phyloP scores from a whole-genome alignment of 1,140 invertebrate genomes.

The Euborellia annulipes region DNA sequence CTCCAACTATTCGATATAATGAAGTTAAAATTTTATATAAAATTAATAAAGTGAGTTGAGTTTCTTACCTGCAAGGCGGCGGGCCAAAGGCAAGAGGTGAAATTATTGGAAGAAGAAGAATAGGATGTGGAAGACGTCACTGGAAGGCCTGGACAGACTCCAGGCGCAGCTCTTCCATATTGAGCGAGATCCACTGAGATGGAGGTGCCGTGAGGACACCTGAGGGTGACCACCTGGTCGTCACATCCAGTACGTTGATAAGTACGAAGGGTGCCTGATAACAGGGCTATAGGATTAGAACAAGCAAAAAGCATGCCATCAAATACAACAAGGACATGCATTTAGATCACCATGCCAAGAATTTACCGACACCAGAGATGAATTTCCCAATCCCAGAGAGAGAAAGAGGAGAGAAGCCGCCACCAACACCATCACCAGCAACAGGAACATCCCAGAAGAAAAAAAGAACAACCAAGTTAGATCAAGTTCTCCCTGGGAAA shows the following conservation, averaged over 20 bases:
- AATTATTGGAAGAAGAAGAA: constrained; percentile 14
- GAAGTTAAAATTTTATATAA: too few relatives aligned
- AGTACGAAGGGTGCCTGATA: constrained; percentile 72
- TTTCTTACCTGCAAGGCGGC: constrained; percentile 38
- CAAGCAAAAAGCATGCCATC: constrained; percentile 8
- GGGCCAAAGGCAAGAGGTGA: constrained; percentile 35
- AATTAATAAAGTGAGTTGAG: constrained; percentile 4
- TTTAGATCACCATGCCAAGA: too few relatives aligned
- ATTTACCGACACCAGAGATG: too few relatives aligned
- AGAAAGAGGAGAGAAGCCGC: too few relatives aligned
- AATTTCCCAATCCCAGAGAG: too few relatives aligned
- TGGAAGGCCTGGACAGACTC: constrained; percentile 14
- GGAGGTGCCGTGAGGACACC: constrained; percentile 70
- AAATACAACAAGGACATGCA: not conserved
- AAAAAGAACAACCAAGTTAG: too few relatives aligned
- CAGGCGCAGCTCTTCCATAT: constrained; percentile 33
- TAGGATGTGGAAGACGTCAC: constrained; percentile 18
- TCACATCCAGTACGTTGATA: constrained; percentile 78
- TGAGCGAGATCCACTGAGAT: constrained; percentile 73
- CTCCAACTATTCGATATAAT: too few relatives aligned
- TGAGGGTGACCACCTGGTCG: constrained; percentile 62
- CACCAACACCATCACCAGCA: too few relatives aligned
- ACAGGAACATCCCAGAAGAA: too few relatives aligned
- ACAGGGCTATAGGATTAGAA: constrained; percentile 46
- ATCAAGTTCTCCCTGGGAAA: too few relatives aligned